Conservation (phyloP, 2,888 invertebrate genomes). For the Sinodicranocentrus sp. region DNA sequence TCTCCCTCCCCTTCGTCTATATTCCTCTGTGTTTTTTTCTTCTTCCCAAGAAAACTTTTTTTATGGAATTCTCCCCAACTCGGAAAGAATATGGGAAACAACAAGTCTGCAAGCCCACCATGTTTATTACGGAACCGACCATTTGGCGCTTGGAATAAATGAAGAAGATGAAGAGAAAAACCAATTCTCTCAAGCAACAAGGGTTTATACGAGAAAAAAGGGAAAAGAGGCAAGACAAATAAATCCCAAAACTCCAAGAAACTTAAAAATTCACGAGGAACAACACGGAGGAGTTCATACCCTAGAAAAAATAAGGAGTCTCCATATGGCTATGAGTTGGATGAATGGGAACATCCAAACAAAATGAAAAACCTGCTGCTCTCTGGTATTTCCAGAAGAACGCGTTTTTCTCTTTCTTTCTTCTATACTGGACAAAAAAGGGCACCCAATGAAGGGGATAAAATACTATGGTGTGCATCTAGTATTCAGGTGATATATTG, state of each 20-base stretch:
- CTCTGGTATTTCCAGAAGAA: no score
- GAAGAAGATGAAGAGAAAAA: no score
- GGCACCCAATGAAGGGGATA: no score
- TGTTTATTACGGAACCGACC: conserved; percentile 59
- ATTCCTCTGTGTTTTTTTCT: conserved; percentile 23
- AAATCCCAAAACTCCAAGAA: conserved; percentile 66
- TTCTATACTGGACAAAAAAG: background rate
- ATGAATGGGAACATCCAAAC: no score
- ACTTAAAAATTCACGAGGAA: conserved; percentile 67
- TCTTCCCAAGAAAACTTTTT: conserved; percentile 21
- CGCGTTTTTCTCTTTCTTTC: no score
- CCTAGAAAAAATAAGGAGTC: no score
- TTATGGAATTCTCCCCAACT: background rate
- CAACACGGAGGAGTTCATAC: conserved; percentile 15
- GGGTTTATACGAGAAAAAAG: conserved; percentile 24
- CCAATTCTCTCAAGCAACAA: no score
- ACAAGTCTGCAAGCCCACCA: conserved; percentile 11
- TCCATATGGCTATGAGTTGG: no score
- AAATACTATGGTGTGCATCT: conserved; percentile 8
- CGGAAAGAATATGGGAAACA: no score
- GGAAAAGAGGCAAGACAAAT: conserved; percentile 61
- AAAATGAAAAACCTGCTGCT: no score
- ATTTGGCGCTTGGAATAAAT: background rate
- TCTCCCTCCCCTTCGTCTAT: conserved; percentile 15
- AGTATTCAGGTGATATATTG: conserved; percentile 66